A percentile compares a stretch with the other conserved stretches of the same genome.
These are phyloP conservation scores for Artemia sinica DNA, from an alignment of 2,888 invertebrate genomes.

Conservation along the genomic window DNA sequence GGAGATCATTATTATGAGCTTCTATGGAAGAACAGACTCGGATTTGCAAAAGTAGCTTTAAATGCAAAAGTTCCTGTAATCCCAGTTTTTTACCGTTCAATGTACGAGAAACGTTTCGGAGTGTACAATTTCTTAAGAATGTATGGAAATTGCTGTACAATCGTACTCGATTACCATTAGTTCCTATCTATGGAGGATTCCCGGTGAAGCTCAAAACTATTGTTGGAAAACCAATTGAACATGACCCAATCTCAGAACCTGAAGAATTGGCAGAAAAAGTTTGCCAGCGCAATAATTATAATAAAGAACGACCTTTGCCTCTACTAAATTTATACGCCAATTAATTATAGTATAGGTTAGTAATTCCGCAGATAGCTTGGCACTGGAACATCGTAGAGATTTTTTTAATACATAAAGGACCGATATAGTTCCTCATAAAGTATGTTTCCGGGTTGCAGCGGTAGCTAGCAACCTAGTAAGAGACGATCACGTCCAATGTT, in stretches of 20 bases:
- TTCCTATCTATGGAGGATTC: constrained; percentile 91
- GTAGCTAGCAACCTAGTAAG: no score
- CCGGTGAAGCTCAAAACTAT: constrained; percentile 85
- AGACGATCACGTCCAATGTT: no score
- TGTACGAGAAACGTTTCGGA: constrained; percentile 81
- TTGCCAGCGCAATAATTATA: no score
- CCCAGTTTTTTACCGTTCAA: constrained; percentile 53
- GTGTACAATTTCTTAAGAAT: constrained; percentile 54
- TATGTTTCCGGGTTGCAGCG: no score
- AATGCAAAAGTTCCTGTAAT: constrained; percentile 58
- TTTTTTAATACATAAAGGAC: no score
- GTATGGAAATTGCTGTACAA: constrained; percentile 66
- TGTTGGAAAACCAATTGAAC: constrained; percentile 62
- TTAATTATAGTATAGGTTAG: no score
- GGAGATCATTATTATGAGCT: constrained; percentile 74
- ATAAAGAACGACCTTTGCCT: no score
- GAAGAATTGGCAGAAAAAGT: constrained; percentile 66
- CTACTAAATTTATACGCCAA: no score
- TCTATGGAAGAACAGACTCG: constrained; percentile 78
- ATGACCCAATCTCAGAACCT: constrained; percentile 53
- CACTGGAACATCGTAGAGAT: no score
- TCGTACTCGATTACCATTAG: constrained; percentile 64
- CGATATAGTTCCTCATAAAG: no score
- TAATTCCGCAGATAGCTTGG: no score
- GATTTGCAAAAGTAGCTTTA: constrained; percentile 89